phyloP scores from a whole-genome alignment of 2,113 vertebrate genomes.

The Nesospiza acunhae region DNA sequence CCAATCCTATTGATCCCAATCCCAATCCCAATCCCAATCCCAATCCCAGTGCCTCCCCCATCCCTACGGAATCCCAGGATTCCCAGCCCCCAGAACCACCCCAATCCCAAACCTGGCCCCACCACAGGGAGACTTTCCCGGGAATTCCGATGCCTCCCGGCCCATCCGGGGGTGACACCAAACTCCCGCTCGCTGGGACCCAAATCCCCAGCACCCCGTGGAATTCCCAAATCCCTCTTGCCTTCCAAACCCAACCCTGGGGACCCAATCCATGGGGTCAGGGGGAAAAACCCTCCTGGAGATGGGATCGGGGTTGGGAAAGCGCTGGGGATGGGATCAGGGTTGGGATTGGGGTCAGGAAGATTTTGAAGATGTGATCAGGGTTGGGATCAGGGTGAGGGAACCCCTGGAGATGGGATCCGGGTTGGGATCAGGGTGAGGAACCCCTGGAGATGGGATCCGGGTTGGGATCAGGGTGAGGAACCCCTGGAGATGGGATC shows the following conservation, averaged over 20 bases:
- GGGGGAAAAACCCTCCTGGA: background rate
- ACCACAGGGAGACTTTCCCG: no score
- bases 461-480: fast-evolving
- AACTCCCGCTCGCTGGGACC: background rate
- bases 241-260: background rate
- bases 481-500: background rate
- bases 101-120: no score
- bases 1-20: no score
- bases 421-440: no score
- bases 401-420: no score
- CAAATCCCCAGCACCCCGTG: fast-evolving
- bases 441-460: background rate
- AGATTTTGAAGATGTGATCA: background rate
- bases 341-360: background rate
- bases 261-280: fast-evolving
- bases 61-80: no score
- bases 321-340: background rate
- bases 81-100: no score
- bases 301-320: fast-evolving
- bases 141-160: background rate
- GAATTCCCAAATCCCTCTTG: background rate
- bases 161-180: fast-evolving
- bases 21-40: no score
- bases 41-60: no score
- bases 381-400: fast-evolving